Evolutionary conservation across 1,140 invertebrate genomes (phyloP), one percentile per base, ranked within the genome.

Genomic region (Drosophila kikkawai): DNA sequence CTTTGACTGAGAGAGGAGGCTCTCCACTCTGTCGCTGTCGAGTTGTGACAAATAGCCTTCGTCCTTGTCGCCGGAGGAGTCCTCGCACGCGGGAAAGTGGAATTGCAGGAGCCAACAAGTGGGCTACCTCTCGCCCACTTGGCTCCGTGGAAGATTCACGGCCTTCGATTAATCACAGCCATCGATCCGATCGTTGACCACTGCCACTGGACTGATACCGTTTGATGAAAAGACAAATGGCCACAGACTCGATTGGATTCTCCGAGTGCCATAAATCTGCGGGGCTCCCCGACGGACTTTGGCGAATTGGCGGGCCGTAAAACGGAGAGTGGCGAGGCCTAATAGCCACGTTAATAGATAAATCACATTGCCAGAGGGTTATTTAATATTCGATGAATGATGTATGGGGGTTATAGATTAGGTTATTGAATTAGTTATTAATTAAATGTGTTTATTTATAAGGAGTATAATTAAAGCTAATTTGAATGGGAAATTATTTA

Each of bases 1-100:
- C 19, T 26, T 12, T 15, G 42, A 5, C 17, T 1, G 13, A 6
- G 13, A 6, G 45, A 3, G 19, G 4, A 19, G 32, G 32, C 32
- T 32, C 32, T 32, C 32, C 32, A 32, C 32, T 7, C 32, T 15
- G 58, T 60, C 61, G 37, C 74, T 71, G 78, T 81, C 78, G 79
- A 68, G 64, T 69, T 75, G 66, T 82, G 83, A 82, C 83, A 82
- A 86, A 86, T 82, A 71, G 65, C 68, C 41, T 56, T 69, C 42
- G 63, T 45, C 63, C 47, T 58, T 71, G 26, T 29, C 56, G 61
- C 41, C 64, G 41, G n/a, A 17, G 34, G 17, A 53, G 68, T 55
- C 61, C 67, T 59, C 12, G 47, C 55, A 77, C 45, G 51, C 41
- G 65, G 50, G 47, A 50, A 32, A 48, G 26, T 17, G 34, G 42